Base-by-base conservation (phyloP, 2,797 vertebrate genomes). In the Malurus leucopterus region DNA sequence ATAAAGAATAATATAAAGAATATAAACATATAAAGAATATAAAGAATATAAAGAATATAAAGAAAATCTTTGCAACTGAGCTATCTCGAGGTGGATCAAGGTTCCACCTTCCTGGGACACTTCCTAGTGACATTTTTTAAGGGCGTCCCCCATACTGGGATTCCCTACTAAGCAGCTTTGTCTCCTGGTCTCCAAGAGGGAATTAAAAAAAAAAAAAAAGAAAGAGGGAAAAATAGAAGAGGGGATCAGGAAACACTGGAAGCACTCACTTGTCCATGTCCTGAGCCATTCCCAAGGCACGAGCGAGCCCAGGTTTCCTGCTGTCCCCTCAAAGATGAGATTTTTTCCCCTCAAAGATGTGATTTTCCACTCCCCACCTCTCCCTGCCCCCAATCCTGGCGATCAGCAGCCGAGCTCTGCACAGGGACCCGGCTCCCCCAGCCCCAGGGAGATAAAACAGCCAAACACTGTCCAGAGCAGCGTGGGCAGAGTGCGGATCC, bases 401-500 rank as follows among this genome's bases (percentile, higher is more conserved):
- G 12, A 36, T 36, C 3, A 12, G 36, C 36, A 36, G 36, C 86
- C 38, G 75, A 77, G 91, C 70, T 86, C 93, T 80, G 90, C 69
- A 24, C 81, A 65, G 74, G 84, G 94, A 89, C 82, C 74, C 18
- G 21, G 54, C 95, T 94, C 95, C 93, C 94, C 86, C 95, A 67
- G 88, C 21, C 90, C 75, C n/a, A 14, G n/a, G 27, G 77, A 95
- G 93, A 95, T 94, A 93, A 95, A 91, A 93, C 93, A 75, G 79
- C 78, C 84, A 61, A 91, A 94, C 93, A 92, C 90, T 92, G 93
- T 92, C 93, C 94, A 95, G 93, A 91, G 76, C 93, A 89, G 92
- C 62, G 0, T 16, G 10, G 68, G 70, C 29, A 88, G 57, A 36
- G 36, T 36, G 34, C 34, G 36, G 36, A 36, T 36, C 36, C 36